A percentile compares a stretch with the other conserved stretches of the same genome.
These are phyloP conservation scores for Macrostomum lignano DNA, from an alignment of 1,140 invertebrate species.

Conservation along the genomic window DNA sequence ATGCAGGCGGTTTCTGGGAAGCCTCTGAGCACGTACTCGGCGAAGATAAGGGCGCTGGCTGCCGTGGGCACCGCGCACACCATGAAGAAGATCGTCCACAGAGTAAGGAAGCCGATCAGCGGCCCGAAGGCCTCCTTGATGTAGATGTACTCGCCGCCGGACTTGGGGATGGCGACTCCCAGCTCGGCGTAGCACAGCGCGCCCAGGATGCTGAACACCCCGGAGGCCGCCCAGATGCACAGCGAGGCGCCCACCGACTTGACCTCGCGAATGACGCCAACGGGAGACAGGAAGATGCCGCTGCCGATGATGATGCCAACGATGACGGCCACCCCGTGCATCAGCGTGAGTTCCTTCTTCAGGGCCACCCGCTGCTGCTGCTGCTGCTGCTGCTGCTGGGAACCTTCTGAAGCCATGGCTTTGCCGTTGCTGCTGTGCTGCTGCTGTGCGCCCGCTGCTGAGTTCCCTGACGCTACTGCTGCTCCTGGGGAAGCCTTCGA, in stretches of 20 bases:
- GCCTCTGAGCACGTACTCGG: constrained; percentile 70
- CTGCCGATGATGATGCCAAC: constrained; percentile 36
- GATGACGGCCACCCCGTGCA: constrained; percentile 22
- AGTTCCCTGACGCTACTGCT: too few species aligned
- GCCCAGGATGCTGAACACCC: constrained; percentile 45
- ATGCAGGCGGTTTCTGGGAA: too few species aligned
- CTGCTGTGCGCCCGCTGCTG: too few species aligned
- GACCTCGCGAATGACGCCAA: constrained; percentile 48
- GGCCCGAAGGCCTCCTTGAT: constrained; percentile 58
- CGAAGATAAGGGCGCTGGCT: constrained; percentile 76
- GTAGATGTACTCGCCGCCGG: constrained; percentile 92
- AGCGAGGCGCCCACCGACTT: constrained; percentile 51
- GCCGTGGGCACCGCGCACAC: constrained; percentile 64
- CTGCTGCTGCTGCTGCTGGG: too few species aligned
- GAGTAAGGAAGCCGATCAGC: constrained; percentile 62
- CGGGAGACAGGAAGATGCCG: constrained; percentile 81
- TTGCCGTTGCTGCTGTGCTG: too few species aligned
- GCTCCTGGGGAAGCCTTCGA: too few species aligned
- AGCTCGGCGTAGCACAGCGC: constrained; percentile 73
- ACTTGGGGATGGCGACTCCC: constrained; percentile 65
- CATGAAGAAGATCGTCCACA: constrained; percentile 47
- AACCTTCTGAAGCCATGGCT: too few species aligned
- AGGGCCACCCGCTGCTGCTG: too few species aligned
- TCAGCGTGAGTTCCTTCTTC: constrained; percentile 16
- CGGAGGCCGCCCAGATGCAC: constrained; percentile 47